phyloP scores from a whole-genome alignment of 1,140 invertebrate genomes.

The Drosophila yakuba region DNA sequence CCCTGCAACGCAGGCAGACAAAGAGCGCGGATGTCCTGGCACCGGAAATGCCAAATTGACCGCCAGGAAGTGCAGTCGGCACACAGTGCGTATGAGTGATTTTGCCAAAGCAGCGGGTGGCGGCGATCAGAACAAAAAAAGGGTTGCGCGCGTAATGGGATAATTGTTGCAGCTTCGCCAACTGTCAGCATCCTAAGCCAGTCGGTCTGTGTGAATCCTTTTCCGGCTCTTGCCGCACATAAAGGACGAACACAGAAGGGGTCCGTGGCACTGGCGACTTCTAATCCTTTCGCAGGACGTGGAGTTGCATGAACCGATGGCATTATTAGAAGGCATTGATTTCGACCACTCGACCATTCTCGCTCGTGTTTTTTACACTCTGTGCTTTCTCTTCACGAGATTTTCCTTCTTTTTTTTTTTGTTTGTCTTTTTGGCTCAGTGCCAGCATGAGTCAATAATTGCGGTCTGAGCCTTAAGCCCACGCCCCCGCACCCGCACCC shows the following conservation, averaged over 20 bases:
- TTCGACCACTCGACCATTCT: conserved; percentile 50
- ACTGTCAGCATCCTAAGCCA: conserved; percentile 37
- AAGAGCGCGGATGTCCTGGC: conserved; percentile 15
- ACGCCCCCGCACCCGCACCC: no score
- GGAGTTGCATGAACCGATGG: conserved; percentile 73
- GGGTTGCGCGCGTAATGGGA: conserved; percentile 72
- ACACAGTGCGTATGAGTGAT: conserved; percentile 67
- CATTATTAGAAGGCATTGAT: conserved; percentile 74
- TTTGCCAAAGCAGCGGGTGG: conserved; percentile 47
- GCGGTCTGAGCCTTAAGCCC: conserved; percentile 27
- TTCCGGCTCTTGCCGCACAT: conserved; percentile 23
- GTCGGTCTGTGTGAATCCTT: background rate
- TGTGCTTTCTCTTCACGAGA: background rate
- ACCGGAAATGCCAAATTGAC: conserved; percentile 82
- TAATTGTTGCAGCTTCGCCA: conserved; percentile 74
- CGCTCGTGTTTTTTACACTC: conserved; percentile 6
- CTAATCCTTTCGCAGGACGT: conserved; percentile 59
- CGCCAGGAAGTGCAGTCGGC: conserved; percentile 71
- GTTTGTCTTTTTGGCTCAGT: conserved; percentile 60
- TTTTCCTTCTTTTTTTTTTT: background rate
- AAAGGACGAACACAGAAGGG: conserved; percentile 21
- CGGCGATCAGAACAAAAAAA: conserved; percentile 25
- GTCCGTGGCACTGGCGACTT: background rate
- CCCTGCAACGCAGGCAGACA: background rate
- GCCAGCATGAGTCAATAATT: conserved; percentile 82